Evolutionary conservation across 2,888 invertebrate species (phyloP), one percentile per base, ranked within the genome.

Genomic region (Cyaniris semiargus): DNA sequence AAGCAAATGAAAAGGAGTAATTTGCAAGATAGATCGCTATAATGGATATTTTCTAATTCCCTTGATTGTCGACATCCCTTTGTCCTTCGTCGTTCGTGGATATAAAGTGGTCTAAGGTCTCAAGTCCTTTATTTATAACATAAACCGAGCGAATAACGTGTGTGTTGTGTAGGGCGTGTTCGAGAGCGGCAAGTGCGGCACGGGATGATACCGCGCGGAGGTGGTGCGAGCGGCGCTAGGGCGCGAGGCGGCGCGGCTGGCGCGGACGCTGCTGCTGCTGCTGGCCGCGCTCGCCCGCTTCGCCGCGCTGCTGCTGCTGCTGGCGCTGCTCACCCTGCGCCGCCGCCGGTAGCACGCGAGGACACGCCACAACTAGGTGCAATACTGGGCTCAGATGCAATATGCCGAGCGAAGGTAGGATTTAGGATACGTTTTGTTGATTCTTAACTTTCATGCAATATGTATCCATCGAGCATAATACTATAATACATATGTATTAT

Each of bases 121-220:
- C 1, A 27, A 27, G 7, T 1, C 34, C 34, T 1, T 38, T 1
- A 10, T 38, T 38, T 38, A 10, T 38, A 38, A 10, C 38, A 10
- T 38, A 38, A 38, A 44, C 10, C 38, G 38, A 44, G 44, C 44
- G 15, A 7, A 7, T 56, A n/a, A 56, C 7, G n/a, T 23, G 21
- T 23, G 60, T 23, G 60, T 10, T 44, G 44, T 27, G 60, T 83
- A 93, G 92, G 97, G 97, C 83, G 96, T 97, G 84, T 97, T 97
- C 94, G 98, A 98, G 91, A 96, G 96, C 91, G 97, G 97, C 86
- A 97, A 97, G 92, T 97, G 97, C 88, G 97, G 97, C 88, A 97
- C 97, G 85, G 96, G 96, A 93, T 94, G 94, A 94, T 92, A 87
- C 80, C 85, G 82, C 84, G 83, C 86, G 82, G 89, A 88, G 90